Percentiles rank a stretch among this genome's conserved stretches.
Evolutionary conservation across 2,888 invertebrate genomes (phyloP).

Genomic region (Microplitis deprimator): DNA sequence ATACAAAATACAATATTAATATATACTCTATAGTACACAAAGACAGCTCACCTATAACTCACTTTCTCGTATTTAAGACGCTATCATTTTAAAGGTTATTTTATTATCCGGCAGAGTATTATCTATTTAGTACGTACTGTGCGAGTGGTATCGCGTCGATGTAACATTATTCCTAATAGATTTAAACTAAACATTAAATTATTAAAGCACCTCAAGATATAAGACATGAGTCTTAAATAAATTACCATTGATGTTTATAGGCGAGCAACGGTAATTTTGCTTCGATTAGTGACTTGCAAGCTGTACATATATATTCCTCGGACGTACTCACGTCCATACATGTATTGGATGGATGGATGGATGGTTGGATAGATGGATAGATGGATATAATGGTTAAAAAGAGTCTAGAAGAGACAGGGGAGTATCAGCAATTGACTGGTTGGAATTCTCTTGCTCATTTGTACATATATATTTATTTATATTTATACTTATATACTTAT

Average conservation of each 20-base stretch:
- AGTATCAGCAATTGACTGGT: conserved; percentile 39
- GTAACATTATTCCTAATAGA: conserved; percentile 27
- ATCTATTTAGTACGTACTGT: not conserved
- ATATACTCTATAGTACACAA: too few relatives aligned
- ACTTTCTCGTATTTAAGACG: too few relatives aligned
- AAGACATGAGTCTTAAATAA: conserved; percentile 23
- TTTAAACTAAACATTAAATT: conserved; percentile 32
- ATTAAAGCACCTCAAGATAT: conserved; percentile 13
- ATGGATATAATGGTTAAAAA: conserved; percentile 13
- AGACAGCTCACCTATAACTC: too few relatives aligned
- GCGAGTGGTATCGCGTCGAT: not conserved
- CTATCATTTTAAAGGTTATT: too few relatives aligned
- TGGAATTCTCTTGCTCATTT: conserved; percentile 36
- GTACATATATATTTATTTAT: conserved; percentile 2
- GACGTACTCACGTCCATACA: not conserved
- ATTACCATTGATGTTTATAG: conserved; percentile 38
- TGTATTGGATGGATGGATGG: conserved; percentile 4
- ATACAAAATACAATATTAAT: too few relatives aligned
- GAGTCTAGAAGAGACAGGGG: conserved; percentile 7
- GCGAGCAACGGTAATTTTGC: conserved; percentile 38
- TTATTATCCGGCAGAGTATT: too few relatives aligned
- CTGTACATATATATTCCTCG: not conserved
- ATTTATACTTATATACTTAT: conserved; percentile 15
- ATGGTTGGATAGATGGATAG: conserved; percentile 1
- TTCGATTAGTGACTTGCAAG: conserved; percentile 32